Conservation (phyloP, 2,113 vertebrate species). For the Vicugna pacos region DNA sequence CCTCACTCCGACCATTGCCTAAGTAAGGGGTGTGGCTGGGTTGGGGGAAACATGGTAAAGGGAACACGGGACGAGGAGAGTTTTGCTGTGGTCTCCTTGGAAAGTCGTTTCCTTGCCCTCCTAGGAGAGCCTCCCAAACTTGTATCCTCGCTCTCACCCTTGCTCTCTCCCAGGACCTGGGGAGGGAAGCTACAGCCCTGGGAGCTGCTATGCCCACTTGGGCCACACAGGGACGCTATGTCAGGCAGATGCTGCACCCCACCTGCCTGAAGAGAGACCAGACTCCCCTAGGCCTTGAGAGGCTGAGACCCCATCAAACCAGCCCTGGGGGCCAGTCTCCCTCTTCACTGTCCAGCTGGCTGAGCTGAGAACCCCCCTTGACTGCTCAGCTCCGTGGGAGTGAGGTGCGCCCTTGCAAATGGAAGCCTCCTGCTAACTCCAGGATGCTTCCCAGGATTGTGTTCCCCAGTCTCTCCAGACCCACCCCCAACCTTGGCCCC, state of each 20-base stretch:
- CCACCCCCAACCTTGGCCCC: background rate
- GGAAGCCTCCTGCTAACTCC: background rate
- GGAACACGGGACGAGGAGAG: background rate
- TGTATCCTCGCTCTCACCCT: background rate
- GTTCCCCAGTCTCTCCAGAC: background rate
- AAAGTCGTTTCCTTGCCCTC: background rate
- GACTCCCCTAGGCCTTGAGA: background rate
- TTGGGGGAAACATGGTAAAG: background rate
- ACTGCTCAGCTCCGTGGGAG: background rate
- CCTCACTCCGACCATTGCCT: background rate
- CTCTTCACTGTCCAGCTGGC: background rate
- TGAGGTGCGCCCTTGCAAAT: background rate
- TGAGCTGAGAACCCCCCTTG: background rate
- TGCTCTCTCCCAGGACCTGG: background rate
- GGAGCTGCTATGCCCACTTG: background rate
- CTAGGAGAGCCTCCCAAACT: background rate
- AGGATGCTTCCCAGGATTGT: background rate
- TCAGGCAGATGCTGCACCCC: rapidly evolving
- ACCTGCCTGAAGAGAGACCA: background rate
- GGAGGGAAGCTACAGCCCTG: rapidly evolving
- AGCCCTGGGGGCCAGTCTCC: background rate
- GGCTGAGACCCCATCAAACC: background rate
- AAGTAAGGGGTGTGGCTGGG: background rate
- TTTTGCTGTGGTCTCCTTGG: background rate
- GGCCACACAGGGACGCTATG: background rate